Base-by-base conservation (phyloP, 2,888 invertebrate genomes). In the Empis stercorea region DNA sequence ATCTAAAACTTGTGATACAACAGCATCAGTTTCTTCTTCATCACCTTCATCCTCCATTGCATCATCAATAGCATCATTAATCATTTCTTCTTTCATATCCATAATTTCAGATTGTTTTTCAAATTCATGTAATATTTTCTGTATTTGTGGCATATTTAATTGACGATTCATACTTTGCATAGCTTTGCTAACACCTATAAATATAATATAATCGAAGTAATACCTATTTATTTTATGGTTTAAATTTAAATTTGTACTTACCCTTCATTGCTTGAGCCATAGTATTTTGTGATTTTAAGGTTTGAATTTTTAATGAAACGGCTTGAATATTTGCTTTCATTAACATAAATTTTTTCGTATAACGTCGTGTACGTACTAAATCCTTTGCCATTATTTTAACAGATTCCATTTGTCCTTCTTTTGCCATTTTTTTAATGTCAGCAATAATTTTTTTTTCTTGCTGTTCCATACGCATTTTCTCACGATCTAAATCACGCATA, bases 11-110 rank as follows among this genome's bases (percentile, higher is more conserved):
- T 99, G 94, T 2, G 85, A 79, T 30, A 97, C 95, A 57, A 96
- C 84, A 44, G 89, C 89, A 71, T 96, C 93, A 63, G 93, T 93
- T 73, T 99, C 97, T 63, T 96, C 95, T 65, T 96, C 95, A 65
- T 99, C 99, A 41, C 84, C 95, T 63, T 95, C 97, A 54, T 89
- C 97, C 59, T 92, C 97, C 87, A 99, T 94, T 1, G 97, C 99
- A 73, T 99, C 99, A 68, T 99, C 99, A 62, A 99, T 97, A 43
- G 94, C 96, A 70, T 99, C 99, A 65, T 92, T 95, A 84, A 99
- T 99, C 80, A 99, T 93, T 72, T 99, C 99, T 68, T 99, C 97
- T 66, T 99, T 99, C 97, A 99, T 99, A 65, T 99, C 97, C 99
- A 99, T 99, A 47, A 99, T 95, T 72, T 99, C 97, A 0, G 94